Conservation (phyloP, 2,113 vertebrate species). For the Tetraodon nigroviridis region DNA sequence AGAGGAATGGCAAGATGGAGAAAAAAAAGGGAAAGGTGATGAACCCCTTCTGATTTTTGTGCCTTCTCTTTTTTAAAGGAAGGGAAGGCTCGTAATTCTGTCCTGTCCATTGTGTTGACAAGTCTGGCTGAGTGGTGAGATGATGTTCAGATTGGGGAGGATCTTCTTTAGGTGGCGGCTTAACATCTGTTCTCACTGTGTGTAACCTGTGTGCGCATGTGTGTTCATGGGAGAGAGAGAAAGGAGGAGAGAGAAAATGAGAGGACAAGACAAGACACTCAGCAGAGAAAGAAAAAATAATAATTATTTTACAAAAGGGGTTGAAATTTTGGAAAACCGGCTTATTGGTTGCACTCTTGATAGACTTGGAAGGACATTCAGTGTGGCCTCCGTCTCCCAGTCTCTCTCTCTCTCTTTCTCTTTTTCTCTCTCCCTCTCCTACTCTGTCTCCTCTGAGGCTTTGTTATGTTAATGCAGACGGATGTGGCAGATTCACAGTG, state of each 20-base stretch:
- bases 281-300: constrained; percentile 25
- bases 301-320: constrained; percentile 21
- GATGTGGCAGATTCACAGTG: constrained; percentile 98
- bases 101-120: constrained; percentile 95
- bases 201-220: constrained; percentile 43
- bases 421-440: constrained; percentile 35
- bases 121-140: constrained; percentile 67
- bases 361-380: constrained; percentile 62
- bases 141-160: constrained; percentile 83
- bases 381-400: constrained; percentile 33
- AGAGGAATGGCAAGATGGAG: background rate
- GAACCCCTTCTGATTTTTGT: constrained; percentile 52
- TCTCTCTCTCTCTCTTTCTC: constrained; percentile 20
- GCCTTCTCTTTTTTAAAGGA: constrained; percentile 71
- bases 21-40: constrained; percentile 28
- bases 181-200: constrained; percentile 81
- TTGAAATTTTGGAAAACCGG: constrained; percentile 31
- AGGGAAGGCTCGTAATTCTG: constrained; percentile 89
- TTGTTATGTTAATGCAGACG: constrained; percentile 99
- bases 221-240: background rate
- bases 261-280: background rate
- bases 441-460: constrained; percentile 74
- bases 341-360: constrained; percentile 57
- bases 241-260: constrained; percentile 6
- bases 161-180: constrained; percentile 83